These are phyloP conservation scores for Melanerpes aurifrons DNA, from an alignment of 2,113 vertebrate species.

Conservation along the genomic window DNA sequence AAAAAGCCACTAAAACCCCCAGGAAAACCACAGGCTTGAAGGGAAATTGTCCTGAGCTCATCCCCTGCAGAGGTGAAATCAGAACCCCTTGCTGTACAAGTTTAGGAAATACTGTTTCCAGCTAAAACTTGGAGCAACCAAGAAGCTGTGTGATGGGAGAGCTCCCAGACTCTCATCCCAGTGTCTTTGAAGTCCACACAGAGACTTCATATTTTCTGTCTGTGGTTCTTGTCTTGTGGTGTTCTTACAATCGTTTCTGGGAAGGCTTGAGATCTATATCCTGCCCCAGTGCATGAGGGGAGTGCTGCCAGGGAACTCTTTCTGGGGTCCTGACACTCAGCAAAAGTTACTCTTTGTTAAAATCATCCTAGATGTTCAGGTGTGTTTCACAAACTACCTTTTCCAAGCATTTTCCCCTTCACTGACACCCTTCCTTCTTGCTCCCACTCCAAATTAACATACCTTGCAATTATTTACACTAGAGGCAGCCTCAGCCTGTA, in stretches of 20 bases:
- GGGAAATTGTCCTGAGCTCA: not conserved
- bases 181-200: not conserved
- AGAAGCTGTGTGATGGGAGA: not conserved
- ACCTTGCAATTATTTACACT: not conserved
- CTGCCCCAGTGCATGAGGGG: not conserved
- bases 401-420: not conserved
- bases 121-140: not conserved
- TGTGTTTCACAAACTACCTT: not conserved
- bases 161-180: not conserved
- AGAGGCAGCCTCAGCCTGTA: not conserved
- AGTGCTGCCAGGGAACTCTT: not conserved
- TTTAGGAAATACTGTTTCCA: not conserved
- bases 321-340: not conserved
- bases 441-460: not conserved
- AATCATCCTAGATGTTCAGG: not conserved
- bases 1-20: too few relatives aligned
- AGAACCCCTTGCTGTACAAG: not conserved
- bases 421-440: not conserved
- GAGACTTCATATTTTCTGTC: not conserved
- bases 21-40: too few relatives aligned
- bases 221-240: not conserved
- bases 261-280: not conserved
- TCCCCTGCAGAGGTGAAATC: not conserved
- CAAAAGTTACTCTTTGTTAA: not conserved
- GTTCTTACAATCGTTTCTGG: not conserved